Conservation (phyloP, 2,113 vertebrate genomes). For the Ramphastos sulfuratus region DNA sequence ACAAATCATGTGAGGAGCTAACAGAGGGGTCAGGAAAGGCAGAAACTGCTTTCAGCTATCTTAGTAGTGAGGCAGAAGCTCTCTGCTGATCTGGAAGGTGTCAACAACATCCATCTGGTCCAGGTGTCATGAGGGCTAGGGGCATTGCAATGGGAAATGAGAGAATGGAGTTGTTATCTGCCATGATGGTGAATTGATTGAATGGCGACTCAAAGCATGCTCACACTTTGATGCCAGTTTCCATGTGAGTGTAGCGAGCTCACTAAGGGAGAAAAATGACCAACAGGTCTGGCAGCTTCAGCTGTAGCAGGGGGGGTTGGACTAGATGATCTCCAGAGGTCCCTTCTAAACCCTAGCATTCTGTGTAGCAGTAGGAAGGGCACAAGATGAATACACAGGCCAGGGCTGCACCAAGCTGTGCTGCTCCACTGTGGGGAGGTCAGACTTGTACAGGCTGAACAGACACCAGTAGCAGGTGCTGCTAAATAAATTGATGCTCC, state of each 20-base stretch:
- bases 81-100: background rate
- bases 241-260: background rate
- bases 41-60: background rate
- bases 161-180: background rate
- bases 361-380: background rate
- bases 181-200: background rate
- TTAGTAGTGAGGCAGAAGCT: fast-evolving
- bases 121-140: background rate
- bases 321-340: too few species aligned
- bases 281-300: too few species aligned
- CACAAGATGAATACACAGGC: background rate
- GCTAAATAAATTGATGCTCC: background rate
- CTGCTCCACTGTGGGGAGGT: background rate
- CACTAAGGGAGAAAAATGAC: background rate
- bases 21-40: background rate
- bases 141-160: fast-evolving
- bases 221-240: background rate
- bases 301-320: too few species aligned
- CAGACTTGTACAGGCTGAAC: background rate
- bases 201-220: background rate
- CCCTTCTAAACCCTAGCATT: too few species aligned
- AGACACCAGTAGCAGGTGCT: background rate
- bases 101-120: background rate
- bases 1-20: background rate
- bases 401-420: background rate